Evolutionary conservation across 2,113 vertebrate species (phyloP).

Genomic region (Nerophis ophidion): DNA sequence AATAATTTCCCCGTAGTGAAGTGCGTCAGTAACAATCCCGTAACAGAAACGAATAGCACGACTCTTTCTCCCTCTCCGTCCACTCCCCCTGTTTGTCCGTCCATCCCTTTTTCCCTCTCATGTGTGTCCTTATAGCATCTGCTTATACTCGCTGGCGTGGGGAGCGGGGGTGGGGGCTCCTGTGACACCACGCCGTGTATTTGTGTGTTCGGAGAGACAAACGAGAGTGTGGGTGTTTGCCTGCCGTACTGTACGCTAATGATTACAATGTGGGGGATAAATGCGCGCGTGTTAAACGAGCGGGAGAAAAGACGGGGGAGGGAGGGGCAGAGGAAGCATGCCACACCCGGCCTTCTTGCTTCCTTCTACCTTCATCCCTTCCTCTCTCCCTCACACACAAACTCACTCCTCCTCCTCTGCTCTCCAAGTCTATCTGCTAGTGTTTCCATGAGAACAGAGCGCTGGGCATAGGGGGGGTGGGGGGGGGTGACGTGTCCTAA

Average conservation of each 20-base stretch:
- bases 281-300: constrained; percentile 44
- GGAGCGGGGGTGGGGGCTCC: constrained; percentile 55
- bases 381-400: constrained; percentile 20
- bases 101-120: constrained; percentile 20
- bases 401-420: constrained; percentile 46
- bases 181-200: constrained; percentile 41
- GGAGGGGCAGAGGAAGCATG: constrained; percentile 28
- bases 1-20: constrained; percentile 49
- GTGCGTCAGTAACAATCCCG: constrained; percentile 47
- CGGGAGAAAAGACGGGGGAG: constrained; percentile 9
- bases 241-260: constrained; percentile 34
- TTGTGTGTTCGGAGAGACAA: constrained; percentile 46
- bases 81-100: constrained; percentile 20
- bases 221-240: constrained; percentile 57
- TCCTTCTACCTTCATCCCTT: constrained; percentile 39
- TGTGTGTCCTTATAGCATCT: constrained; percentile 53
- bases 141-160: constrained; percentile 44
- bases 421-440: constrained; percentile 62
- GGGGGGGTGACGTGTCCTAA: constrained; percentile 54
- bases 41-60: constrained; percentile 35
- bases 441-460: constrained; percentile 76
- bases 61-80: constrained; percentile 15
- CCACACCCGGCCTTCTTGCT: constrained; percentile 59
- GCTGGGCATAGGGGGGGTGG: constrained; percentile 38
- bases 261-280: constrained; percentile 40